Percentiles rank a stretch among this genome's conserved stretches.
phyloP scores from a whole-genome alignment of 1,140 invertebrate genomes.

The Cheumatopsyche charites region DNA sequence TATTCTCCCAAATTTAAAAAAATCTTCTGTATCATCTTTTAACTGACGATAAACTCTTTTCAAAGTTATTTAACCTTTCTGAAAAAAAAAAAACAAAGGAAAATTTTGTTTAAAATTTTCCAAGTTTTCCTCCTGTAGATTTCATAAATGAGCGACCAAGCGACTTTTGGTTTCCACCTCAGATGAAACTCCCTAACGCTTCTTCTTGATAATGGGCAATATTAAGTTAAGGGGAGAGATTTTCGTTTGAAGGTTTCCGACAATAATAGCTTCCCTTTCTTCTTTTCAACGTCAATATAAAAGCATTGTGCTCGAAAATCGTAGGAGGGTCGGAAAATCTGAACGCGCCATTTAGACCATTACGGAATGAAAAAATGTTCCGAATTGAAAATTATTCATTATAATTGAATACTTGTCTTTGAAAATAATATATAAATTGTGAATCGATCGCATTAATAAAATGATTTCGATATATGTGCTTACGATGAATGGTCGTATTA shows the following conservation, averaged over 20 bases:
- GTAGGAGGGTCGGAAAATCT: slow-evolving; percentile 16
- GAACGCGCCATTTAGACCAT: too few relatives aligned
- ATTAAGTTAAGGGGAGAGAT: slow-evolving; percentile 38
- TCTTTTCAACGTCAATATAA: slow-evolving; percentile 40
- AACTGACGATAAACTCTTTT: background rate
- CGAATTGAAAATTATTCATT: slow-evolving; percentile 5
- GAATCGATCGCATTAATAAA: background rate
- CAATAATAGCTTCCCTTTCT: slow-evolving; percentile 36
- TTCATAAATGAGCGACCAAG: slow-evolving; percentile 1
- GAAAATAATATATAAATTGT: slow-evolving; percentile 1
- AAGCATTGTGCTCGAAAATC: slow-evolving; percentile 36
- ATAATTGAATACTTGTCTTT: background rate
- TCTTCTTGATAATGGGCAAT: slow-evolving; percentile 37
- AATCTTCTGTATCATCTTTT: too few relatives aligned
- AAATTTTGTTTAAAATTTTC: slow-evolving; percentile 3
- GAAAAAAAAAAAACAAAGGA: slow-evolving; percentile 6
- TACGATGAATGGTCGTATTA: background rate
- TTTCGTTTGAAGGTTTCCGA: slow-evolving; percentile 28
- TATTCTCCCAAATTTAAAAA: too few relatives aligned
- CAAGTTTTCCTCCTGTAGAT: background rate
- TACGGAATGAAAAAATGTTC: too few relatives aligned
- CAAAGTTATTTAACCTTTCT: slow-evolving; percentile 10
- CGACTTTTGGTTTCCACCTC: slow-evolving; percentile 11
- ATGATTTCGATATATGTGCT: background rate
- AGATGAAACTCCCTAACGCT: background rate